These are phyloP conservation scores for Reinhardtius hippoglossoides DNA, from an alignment of 2,113 vertebrate genomes.

Conservation along the genomic window DNA sequence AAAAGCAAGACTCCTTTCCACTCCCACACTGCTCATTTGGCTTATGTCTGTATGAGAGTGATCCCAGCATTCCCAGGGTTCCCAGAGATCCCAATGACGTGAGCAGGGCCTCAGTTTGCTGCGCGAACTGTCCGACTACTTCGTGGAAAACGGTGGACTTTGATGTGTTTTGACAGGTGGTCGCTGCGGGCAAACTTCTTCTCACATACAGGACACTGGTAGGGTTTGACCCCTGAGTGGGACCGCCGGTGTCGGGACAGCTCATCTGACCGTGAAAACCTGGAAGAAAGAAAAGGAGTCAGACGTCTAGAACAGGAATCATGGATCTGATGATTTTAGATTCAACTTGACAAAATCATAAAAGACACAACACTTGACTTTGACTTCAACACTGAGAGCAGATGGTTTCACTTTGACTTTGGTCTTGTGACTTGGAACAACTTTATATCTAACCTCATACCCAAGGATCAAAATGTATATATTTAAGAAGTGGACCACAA, in stretches of 20 bases:
- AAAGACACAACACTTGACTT: neutral
- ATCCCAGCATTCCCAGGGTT: conserved; percentile 29
- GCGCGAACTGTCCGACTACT: conserved; percentile 86
- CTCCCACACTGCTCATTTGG: neutral
- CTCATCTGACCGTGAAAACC: conserved; percentile 95
- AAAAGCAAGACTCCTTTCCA: neutral
- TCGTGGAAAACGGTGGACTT: conserved; percentile 95
- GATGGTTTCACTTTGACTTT: too few species aligned
- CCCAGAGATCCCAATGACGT: conserved; percentile 26
- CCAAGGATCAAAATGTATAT: too few species aligned
- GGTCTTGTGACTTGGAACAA: too few species aligned
- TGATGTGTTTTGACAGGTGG: conserved; percentile 96
- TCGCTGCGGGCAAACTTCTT: conserved; percentile 97
- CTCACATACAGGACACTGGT: conserved; percentile 93
- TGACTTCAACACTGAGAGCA: too few species aligned
- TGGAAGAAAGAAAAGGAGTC: conserved; percentile 55
- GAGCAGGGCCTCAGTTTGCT: conserved; percentile 80
- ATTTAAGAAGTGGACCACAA: too few species aligned
- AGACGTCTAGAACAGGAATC: neutral
- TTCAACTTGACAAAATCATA: neutral
- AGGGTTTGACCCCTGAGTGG: conserved; percentile 95
- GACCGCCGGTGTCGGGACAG: conserved; percentile 93
- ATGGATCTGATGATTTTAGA: neutral
- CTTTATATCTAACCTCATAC: too few species aligned
- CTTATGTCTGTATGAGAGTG: neutral